Base-by-base conservation (phyloP, 2,888 invertebrate genomes). In the Suillia variegata region DNA sequence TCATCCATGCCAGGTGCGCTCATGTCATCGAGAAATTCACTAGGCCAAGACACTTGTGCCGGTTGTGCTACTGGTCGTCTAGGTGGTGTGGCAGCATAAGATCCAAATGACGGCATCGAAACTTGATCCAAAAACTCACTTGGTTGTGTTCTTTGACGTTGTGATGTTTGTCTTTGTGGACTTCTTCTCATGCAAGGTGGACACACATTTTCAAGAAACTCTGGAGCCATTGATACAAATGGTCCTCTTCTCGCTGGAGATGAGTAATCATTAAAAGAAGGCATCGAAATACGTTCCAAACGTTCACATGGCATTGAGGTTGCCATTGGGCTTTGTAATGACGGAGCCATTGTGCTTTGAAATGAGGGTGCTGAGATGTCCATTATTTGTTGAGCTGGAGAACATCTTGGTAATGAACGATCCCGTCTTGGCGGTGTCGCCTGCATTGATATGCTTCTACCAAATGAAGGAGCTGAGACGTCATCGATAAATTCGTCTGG, bases 321-420 rank as follows among this genome's bases (percentile, higher is more conserved):
- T 4, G 17, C 15, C 38, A 38, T 38, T 4, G 12, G 6, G 38
- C 10, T 12, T 50, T 21, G 6, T 26, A 26, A 26, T 26, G n/a
- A 26, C 26, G 5, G 26, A 26, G 10, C 10, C 12, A 6, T 56
- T 50, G 54, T 57, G 3, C 13, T 31, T 38, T 8, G 31, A 38
- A 34, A 61, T 0, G 26, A 51, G 26, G 61, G 61, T 10, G 54
- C 58, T 17, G 49, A 49, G 17, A 59, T 56, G 38, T 56, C 47
- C 2, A 12, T 20, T 18, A 59, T 12, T 15, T 56, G 56, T 47
- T 54, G 20, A n/a, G n/a, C n/a, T n/a, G n/a, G n/a, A n/a, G n/a
- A n/a, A n/a, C n/a, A n/a, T 54, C 59, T 8, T 54, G 49, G 5
- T 22, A 48, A 4, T 50, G 49, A 48, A 8, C 47, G 31, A 13